A percentile compares a stretch with the other conserved stretches of the same genome.
These are phyloP conservation scores for Euura saliciscinereae DNA, from an alignment of 1,140 invertebrate species.

Conservation along the genomic window DNA sequence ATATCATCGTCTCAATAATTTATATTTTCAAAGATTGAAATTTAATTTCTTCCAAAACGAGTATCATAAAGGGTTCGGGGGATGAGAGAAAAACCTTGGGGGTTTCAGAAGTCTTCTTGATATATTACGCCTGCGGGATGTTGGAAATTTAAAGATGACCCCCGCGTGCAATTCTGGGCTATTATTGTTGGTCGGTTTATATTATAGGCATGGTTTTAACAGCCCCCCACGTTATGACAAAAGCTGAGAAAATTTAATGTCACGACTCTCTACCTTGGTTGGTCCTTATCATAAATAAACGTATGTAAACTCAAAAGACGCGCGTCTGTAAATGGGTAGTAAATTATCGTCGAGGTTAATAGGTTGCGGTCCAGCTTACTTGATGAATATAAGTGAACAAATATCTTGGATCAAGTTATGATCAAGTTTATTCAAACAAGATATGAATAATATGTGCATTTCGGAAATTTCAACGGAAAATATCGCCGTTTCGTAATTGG, in stretches of 20 bases:
- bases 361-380: no score
- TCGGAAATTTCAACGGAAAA: no score
- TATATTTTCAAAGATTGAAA: no score
- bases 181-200: background rate
- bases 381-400: no score
- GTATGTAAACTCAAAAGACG: background rate
- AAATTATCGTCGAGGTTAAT: background rate
- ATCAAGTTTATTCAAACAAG: no score
- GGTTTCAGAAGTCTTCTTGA: no score
- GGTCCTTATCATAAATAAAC: conserved; percentile 7
- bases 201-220: background rate
- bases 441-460: no score
- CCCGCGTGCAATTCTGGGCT: background rate
- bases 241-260: background rate
- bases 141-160: background rate
- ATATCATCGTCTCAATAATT: background rate
- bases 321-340: background rate
- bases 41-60: background rate
- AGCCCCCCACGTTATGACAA: background rate
- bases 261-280: background rate
- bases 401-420: no score
- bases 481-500: no score
- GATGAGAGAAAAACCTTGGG: no score
- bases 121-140: background rate
- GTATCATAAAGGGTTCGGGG: background rate